Percentiles rank a stretch among this genome's conserved stretches.
Evolutionary conservation across 2,888 invertebrate species (phyloP).

Genomic region (Charanyca ferruginea): DNA sequence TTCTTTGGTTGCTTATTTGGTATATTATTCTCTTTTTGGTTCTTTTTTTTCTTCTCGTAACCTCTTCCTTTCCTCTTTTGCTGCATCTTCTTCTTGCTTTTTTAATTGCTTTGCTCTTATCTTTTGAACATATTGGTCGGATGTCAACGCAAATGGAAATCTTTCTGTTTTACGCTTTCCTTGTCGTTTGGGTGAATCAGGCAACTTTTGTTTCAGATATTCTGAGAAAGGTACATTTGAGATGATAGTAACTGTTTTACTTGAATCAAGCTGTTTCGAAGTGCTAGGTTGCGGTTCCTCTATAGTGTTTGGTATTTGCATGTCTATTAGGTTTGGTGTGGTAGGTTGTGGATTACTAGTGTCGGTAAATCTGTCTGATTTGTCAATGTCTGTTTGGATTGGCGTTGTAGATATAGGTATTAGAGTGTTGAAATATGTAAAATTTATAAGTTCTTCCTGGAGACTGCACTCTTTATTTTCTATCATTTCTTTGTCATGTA

Average conservation of each 20-base stretch:
- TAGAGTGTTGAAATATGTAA: not conserved
- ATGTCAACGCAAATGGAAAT: conserved; percentile 33
- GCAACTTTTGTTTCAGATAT: conserved; percentile 25
- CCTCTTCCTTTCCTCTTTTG: conserved; percentile 24
- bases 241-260: conserved; percentile 9
- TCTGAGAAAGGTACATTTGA: conserved; percentile 20
- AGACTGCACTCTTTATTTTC: not conserved
- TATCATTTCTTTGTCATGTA: not conserved
- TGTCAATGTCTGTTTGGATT: too few species aligned
- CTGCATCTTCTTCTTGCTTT: conserved; percentile 32
- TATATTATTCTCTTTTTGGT: conserved; percentile 19
- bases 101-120: conserved; percentile 28
- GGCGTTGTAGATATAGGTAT: too few species aligned
- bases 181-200: conserved; percentile 28
- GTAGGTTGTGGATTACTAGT: too few species aligned
- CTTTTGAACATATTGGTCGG: conserved; percentile 23
- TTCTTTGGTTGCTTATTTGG: conserved; percentile 20
- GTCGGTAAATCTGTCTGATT: too few species aligned
- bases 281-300: conserved; percentile 19
- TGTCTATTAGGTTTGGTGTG: too few species aligned
- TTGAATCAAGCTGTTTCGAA: conserved; percentile 15
- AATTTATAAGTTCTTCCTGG: not conserved
- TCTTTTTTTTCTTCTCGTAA: conserved; percentile 27
- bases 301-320: too few species aligned
- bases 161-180: conserved; percentile 36